phyloP scores from a whole-genome alignment of 2,113 vertebrate genomes.

The Microcebus griseorufus region DNA sequence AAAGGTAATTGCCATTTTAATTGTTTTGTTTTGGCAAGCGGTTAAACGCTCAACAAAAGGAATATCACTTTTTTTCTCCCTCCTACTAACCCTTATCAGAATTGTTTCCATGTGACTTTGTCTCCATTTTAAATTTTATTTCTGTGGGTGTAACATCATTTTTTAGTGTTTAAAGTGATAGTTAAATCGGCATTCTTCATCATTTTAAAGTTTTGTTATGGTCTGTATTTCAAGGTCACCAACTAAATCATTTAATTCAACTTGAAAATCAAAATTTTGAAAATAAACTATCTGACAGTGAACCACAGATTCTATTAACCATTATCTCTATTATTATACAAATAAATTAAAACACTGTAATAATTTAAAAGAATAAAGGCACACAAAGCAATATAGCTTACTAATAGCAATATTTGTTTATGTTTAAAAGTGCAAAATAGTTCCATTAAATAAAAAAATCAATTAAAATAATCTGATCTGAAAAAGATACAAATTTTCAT shows the following conservation, averaged over 20 bases:
- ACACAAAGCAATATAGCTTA: not conserved
- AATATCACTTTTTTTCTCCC: not conserved
- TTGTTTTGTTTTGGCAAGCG: conserved; percentile 63
- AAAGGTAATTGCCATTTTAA: conserved; percentile 74
- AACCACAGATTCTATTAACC: not conserved
- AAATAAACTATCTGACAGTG: not conserved
- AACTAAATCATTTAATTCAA: conserved; percentile 27
- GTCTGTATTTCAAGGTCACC: not conserved
- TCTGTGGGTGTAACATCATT: not conserved
- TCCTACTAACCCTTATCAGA: conserved; percentile 51
- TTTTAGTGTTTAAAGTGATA: conserved; percentile 33
- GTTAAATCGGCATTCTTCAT: conserved; percentile 36
- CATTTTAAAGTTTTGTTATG: not conserved
- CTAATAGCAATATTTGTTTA: not conserved
- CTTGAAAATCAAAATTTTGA: not conserved
- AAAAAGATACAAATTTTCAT: not conserved
- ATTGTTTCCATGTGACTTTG: conserved; percentile 59
- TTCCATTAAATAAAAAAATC: not conserved
- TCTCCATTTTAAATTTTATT: conserved; percentile 52
- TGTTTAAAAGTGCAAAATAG: not conserved
- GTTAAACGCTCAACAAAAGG: conserved; percentile 68
- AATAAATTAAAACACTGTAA: not conserved
- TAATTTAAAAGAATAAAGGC: not conserved
- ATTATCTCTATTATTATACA: not conserved
- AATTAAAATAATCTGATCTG: not conserved